Base-by-base conservation (phyloP, 1,140 invertebrate genomes). In the Brachionus rubens region DNA sequence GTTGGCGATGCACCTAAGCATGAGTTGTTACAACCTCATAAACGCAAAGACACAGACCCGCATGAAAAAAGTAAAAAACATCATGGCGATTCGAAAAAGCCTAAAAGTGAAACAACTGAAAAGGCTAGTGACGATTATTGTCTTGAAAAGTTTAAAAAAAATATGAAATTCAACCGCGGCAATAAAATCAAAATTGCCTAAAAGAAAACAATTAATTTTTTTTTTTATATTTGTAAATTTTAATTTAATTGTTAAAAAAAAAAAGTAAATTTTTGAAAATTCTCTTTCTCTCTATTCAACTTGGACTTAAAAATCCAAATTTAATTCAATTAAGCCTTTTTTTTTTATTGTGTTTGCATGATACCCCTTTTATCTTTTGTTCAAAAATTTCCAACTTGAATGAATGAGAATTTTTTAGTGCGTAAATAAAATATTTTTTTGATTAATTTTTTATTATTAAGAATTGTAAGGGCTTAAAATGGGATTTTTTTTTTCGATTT, bases 1-100 rank as follows among this genome's bases (percentile, higher is more conserved):
- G 68, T 72, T 26, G 68, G 68, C 6, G 50, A 72, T 54, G 68
- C 68, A 14, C 68, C 68, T 12, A 72, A 72, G 5, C 68, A 72
- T 28, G 68, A 72, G 50, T 16, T 72, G 1, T 50, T 72, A 54
- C 68, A 52, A 19, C 6, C 46, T 14, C 68, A 72, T 24, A 72
- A 72, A 30, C 28, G 68, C 19, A 72, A 72, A 36, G 68, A 72
- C 7, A 40, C 26, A 36, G 68, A 50, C 19, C 5, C 48, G 12
- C 6, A 1, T 19, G n/a, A n/a, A n/a, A 30, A 30, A 50, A 9
- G n/a, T 14, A 33, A 21, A 10, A 28, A 43, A 24, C 9, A 12
- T 24, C 40, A 65, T 14, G 43, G 2, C 14, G 59, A 41, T 43
- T n/a, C 21, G 33, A 72, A 72, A 72, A 72, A 72, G 9, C 21